Evolutionary conservation across 2,797 vertebrate genomes (phyloP).

Genomic region (Leptodactylus fallax): DNA sequence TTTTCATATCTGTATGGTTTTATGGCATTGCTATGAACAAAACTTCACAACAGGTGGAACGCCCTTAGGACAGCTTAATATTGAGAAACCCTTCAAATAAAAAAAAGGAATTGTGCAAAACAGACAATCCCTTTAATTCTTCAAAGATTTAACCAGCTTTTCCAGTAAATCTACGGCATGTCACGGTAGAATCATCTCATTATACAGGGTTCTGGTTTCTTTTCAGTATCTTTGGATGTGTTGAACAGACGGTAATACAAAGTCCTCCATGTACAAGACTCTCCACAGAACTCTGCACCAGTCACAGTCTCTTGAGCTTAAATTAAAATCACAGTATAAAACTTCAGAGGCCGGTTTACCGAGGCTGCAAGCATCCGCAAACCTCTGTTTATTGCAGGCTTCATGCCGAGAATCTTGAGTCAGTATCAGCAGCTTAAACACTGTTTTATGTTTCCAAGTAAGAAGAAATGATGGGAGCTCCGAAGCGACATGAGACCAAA

Average conservation of each 20-base stretch:
- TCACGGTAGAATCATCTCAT: not conserved
- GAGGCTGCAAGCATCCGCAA: conserved; percentile 1
- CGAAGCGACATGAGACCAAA: not conserved
- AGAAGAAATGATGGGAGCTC: not conserved
- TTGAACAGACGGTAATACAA: not conserved
- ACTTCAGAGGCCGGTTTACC: conserved; percentile 20
- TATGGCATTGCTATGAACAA: too few relatives aligned
- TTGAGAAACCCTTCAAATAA: not conserved
- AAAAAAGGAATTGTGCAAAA: not conserved
- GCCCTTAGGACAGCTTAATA: too few relatives aligned
- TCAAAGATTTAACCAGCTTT: not conserved
- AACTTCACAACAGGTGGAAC: too few relatives aligned
- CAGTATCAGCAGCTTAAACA: conserved; percentile 11
- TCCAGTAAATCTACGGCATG: not conserved
- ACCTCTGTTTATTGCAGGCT: not conserved
- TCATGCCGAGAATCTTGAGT: conserved; percentile 23
- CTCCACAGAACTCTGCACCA: not conserved
- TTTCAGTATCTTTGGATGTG: not conserved
- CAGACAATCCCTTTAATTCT: not conserved
- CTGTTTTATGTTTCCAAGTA: conserved; percentile 9
- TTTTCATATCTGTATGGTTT: too few relatives aligned
- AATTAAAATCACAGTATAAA: conserved; percentile 36
- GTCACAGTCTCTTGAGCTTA: conserved; percentile 6
- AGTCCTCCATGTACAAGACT: not conserved
- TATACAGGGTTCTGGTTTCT: not conserved